phyloP scores from a whole-genome alignment of 2,888 invertebrate species.

The Meteorus colon region DNA sequence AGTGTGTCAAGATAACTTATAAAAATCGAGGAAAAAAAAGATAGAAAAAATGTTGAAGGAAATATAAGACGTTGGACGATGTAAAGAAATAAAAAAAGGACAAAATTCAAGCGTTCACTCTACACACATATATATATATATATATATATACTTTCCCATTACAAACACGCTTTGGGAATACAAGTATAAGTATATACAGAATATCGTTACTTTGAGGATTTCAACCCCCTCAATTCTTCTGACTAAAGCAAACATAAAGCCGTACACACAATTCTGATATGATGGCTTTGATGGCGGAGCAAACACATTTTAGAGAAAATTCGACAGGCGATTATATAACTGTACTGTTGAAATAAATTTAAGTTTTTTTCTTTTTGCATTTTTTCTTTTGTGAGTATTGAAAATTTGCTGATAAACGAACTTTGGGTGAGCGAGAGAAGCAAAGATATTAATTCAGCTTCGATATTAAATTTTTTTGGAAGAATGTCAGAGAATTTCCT shows the following conservation, averaged over 20 bases:
- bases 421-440: neutral
- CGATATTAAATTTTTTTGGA: too few relatives aligned
- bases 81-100: slow-evolving; percentile 35
- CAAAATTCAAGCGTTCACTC: slow-evolving; percentile 41
- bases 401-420: neutral
- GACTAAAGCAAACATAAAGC: slow-evolving; percentile 57
- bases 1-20: slow-evolving; percentile 26
- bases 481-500: too few relatives aligned
- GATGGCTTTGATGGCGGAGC: slow-evolving; percentile 57
- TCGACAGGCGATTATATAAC: slow-evolving; percentile 35
- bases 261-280: slow-evolving; percentile 53
- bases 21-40: slow-evolving; percentile 25
- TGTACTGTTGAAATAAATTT: neutral
- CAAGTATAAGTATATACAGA: slow-evolving; percentile 46
- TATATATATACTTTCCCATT: neutral
- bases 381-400: neutral
- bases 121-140: neutral
- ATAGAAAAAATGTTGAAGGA: slow-evolving; percentile 23
- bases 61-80: slow-evolving; percentile 20
- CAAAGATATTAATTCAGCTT: neutral
- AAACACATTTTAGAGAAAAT: slow-evolving; percentile 57
- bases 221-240: slow-evolving; percentile 53
- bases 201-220: slow-evolving; percentile 64
- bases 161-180: slow-evolving; percentile 14
- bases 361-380: neutral